Base-by-base conservation (phyloP, 2,797 vertebrate genomes). In the Girardinus metallicus region DNA sequence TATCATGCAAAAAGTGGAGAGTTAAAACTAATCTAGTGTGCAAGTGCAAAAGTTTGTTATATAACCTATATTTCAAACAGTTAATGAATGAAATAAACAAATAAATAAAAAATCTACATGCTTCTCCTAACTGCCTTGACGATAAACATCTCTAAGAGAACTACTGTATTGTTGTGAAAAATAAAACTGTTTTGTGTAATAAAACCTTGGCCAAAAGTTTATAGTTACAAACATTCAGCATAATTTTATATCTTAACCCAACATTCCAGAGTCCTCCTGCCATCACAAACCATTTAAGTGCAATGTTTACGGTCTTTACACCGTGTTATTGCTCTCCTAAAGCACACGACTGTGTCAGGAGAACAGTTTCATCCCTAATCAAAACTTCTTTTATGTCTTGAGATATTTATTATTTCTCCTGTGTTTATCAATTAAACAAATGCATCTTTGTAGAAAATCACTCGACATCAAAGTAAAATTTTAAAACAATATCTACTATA, bases 241-340 rank as follows among this genome's bases (percentile, higher is more conserved):
- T 43, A 1, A 26, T 80, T 71, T 43, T 9, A 47, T 46, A 64
- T 80, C 74, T 53, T 43, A 78, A 75, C 12, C 12, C 66, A 13
- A 3, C 71, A 73, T 77, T 57, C 78, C 74, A 68, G 64, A 18
- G 4, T 81, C 68, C 77, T 78, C 34, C n/a, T n/a, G 60, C 78
- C 80, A 76, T 81, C 82, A 81, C 60, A 77, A 43, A 78, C 55
- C 79, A 80, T 75, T 81, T 49, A 82, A 83, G 74, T 83, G 72
- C 80, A 83, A 86, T 82, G 82, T 70, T 82, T 86, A 85, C 74
- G 83, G 16, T n/a, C 83, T 92, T 66, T 71, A 55, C 62, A 78
- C 44, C 64, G 60, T 36, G 53, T 77, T 77, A n/a, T 16, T 18
- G 57, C 55, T 55, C 75, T 79, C 80, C 74, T 41, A 82, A 83